Evolutionary conservation across 2,797 vertebrate species (phyloP).

Genomic region (Muscicapa striata): DNA sequence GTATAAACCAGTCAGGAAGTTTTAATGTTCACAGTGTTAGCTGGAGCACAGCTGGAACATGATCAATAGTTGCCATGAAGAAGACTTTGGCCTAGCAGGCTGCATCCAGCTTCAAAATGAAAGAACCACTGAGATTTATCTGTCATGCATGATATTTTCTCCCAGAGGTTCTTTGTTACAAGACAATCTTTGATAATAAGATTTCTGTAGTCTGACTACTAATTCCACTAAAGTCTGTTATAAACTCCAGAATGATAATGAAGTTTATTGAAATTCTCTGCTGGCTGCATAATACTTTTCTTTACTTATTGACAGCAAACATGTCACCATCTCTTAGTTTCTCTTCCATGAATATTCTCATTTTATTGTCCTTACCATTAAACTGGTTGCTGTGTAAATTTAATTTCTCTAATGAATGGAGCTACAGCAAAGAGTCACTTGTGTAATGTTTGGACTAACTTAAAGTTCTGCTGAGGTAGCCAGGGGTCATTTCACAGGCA

Average conservation of each 20-base stretch:
- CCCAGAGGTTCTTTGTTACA: not conserved
- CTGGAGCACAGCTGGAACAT: not conserved
- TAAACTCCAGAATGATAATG: not conserved
- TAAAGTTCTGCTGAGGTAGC: not conserved
- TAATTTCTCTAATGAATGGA: not conserved
- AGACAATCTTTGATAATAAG: not conserved
- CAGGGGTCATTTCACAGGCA: not conserved
- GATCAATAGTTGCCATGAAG: not conserved
- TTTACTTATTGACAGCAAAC: not conserved
- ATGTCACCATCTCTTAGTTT: not conserved
- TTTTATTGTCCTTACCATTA: not conserved
- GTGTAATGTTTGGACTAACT: not conserved
- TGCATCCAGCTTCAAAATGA: not conserved
- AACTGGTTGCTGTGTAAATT: not conserved
- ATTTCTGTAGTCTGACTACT: not conserved
- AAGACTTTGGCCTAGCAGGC: not conserved
- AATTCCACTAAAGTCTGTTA: not conserved
- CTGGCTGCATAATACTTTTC: not conserved
- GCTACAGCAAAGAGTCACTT: not conserved
- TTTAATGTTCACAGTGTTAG: not conserved
- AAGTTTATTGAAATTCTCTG: not conserved
- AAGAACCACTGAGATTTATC: not conserved
- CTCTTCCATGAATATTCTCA: not conserved
- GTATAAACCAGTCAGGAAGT: not conserved
- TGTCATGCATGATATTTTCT: fast-evolving